Evolutionary conservation across 2,888 invertebrate genomes (phyloP).

Genomic region (Platycheirus rosarum): DNA sequence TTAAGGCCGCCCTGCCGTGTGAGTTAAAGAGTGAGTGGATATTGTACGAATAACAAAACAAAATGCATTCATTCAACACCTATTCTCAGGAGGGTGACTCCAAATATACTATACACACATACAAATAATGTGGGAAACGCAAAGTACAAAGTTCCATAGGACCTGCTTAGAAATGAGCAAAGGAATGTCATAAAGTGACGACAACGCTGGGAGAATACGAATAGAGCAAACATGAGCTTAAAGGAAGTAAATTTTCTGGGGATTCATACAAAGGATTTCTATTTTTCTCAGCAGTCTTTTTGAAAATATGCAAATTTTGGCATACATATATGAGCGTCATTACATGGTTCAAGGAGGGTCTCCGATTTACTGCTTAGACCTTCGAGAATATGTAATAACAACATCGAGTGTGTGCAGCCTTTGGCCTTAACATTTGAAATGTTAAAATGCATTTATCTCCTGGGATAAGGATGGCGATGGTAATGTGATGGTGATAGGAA

Average conservation of each 20-base stretch:
- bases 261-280: slow-evolving; percentile 64
- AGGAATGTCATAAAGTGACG: slow-evolving; percentile 51
- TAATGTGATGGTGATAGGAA: slow-evolving; percentile 70
- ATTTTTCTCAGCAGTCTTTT: slow-evolving; percentile 60
- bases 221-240: slow-evolving; percentile 62
- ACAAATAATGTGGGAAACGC: slow-evolving; percentile 11
- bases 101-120: neutral
- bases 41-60: slow-evolving; percentile 65
- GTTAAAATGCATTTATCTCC: slow-evolving; percentile 74
- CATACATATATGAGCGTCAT: slow-evolving; percentile 47
- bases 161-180: slow-evolving; percentile 62
- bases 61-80: slow-evolving; percentile 68
- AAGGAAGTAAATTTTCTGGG: slow-evolving; percentile 61
- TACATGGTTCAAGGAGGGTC: slow-evolving; percentile 63
- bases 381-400: slow-evolving; percentile 47
- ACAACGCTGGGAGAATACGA: slow-evolving; percentile 44
- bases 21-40: slow-evolving; percentile 65
- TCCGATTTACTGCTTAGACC: slow-evolving; percentile 49
- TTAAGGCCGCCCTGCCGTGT: slow-evolving; percentile 48
- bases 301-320: slow-evolving; percentile 64
- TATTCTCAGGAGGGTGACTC: slow-evolving; percentile 50
- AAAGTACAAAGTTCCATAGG: slow-evolving; percentile 10
- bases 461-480: slow-evolving; percentile 71
- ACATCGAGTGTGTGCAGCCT: slow-evolving; percentile 50
- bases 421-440: slow-evolving; percentile 72